Base-by-base conservation (phyloP, 1,140 invertebrate genomes). In the Megalonaias nervosa region DNA sequence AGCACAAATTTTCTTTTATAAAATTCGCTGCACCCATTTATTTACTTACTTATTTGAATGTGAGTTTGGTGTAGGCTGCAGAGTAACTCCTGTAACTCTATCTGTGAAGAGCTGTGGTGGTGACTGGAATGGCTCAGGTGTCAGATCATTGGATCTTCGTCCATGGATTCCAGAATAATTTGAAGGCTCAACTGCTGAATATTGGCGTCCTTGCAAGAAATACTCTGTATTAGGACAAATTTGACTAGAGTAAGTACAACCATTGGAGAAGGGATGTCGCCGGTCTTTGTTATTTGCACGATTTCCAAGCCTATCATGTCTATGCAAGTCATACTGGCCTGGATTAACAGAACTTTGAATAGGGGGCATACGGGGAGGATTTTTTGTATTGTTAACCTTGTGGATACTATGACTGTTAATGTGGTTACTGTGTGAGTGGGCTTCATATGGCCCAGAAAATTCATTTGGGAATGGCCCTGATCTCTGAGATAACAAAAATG, bases 271-370 rank as follows among this genome's bases (percentile, higher is more conserved):
- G 6, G 11, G 6, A 48, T 48, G 38, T 48, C 38, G 4, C 9
- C 38, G 4, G 38, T 48, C 38, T 48, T 11, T 48, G 38, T 48
- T 48, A 48, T 48, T 48, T 48, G 38, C 11, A 48, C 38, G 38
- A 48, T 48, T 48, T 48, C 38, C 38, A 48, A 48, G 38, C 38
- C 38, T 48, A 48, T 48, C 38, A 48, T 48, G 38, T 48, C 38
- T 48, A 65, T 79, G 48, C 17, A 77, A 56, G n/a, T 74, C 56
- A 76, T 58, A 69, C 58, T 57, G 67, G 19, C 56, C 65, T 11
- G 60, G 67, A 65, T 72, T 71, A 56, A 82, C 75, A 67, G 71
- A 61, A 68, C 71, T 73, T 55, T 62, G 66, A 64, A 67, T 74
- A 65, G 65, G 65, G 62, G 76, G 76, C 65, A 78, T 78, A 13